These are phyloP conservation scores for Fopius arisanus DNA, from an alignment of 1,140 invertebrate species.

Conservation along the genomic window DNA sequence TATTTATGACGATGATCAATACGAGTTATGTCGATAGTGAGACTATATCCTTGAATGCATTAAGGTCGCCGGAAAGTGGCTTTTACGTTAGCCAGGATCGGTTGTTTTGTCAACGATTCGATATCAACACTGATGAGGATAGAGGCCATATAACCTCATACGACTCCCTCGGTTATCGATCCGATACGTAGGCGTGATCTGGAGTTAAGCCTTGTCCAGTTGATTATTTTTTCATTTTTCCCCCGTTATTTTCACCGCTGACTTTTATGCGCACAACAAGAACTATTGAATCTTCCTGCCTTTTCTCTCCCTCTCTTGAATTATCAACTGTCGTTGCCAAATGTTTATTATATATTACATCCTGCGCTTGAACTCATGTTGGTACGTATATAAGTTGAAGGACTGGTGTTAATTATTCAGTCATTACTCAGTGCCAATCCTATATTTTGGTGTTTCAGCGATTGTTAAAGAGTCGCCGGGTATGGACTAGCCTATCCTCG, in stretches of 20 bases:
- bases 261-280: too few species aligned
- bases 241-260: too few species aligned
- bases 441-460: slow-evolving; percentile 57
- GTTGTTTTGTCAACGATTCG: not conserved
- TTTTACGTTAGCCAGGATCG: not conserved
- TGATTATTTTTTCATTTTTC: too few species aligned
- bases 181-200: not conserved
- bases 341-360: not conserved
- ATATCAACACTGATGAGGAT: not conserved
- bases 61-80: not conserved
- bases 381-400: slow-evolving; percentile 21
- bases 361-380: slow-evolving; percentile 34
- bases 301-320: too few species aligned
- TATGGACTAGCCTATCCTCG: slow-evolving; percentile 56
- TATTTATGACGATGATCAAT: not conserved
- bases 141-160: not conserved
- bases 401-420: slow-evolving; percentile 18
- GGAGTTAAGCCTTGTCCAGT: not conserved
- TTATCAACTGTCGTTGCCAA: not conserved
- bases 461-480: slow-evolving; percentile 46
- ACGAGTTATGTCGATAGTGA: not conserved
- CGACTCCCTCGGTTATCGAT: not conserved
- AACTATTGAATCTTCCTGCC: not conserved
- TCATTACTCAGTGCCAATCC: slow-evolving; percentile 42
- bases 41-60: not conserved